Conservation (phyloP, 2,888 invertebrate genomes). For the Lutraria lutraria region DNA sequence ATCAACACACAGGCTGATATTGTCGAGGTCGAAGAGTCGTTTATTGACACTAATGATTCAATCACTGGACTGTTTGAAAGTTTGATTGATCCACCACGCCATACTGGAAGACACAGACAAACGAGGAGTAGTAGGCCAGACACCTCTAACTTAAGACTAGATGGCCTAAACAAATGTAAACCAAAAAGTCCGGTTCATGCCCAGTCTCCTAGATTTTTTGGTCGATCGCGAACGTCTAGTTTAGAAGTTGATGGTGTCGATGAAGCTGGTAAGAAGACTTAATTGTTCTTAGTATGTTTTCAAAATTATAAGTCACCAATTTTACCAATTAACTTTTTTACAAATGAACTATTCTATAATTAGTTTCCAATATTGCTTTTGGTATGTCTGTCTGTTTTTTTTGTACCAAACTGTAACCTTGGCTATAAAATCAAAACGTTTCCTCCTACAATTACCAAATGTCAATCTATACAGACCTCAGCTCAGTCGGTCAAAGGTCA, state of each 20-base stretch:
- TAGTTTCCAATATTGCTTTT: no score
- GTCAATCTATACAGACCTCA: no score
- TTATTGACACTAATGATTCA: conserved; percentile 38
- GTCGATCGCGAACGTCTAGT: neutral
- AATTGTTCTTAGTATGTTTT: neutral
- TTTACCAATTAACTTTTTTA: no score
- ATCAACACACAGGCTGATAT: conserved; percentile 2
- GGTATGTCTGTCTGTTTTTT: no score
- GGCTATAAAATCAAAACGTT: no score
- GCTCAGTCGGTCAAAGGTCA: no score
- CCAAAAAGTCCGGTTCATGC: conserved; percentile 37
- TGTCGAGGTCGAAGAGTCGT: conserved; percentile 27
- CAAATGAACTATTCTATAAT: no score
- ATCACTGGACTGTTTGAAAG: conserved; percentile 64
- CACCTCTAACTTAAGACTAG: conserved; percentile 54
- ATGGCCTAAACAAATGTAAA: conserved; percentile 51
- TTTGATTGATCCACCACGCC: conserved; percentile 53
- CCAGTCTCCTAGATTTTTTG: neutral
- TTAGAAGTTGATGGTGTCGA: neutral
- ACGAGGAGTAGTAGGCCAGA: conserved; percentile 41
- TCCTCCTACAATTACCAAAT: no score
- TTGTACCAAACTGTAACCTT: no score
- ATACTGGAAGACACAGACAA: neutral
- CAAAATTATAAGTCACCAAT: no score
- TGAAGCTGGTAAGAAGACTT: neutral